A percentile compares a stretch with the other conserved stretches of the same genome.
Conservation (phyloP, 2,888 invertebrate species). For the Piscicola geometra region DNA sequence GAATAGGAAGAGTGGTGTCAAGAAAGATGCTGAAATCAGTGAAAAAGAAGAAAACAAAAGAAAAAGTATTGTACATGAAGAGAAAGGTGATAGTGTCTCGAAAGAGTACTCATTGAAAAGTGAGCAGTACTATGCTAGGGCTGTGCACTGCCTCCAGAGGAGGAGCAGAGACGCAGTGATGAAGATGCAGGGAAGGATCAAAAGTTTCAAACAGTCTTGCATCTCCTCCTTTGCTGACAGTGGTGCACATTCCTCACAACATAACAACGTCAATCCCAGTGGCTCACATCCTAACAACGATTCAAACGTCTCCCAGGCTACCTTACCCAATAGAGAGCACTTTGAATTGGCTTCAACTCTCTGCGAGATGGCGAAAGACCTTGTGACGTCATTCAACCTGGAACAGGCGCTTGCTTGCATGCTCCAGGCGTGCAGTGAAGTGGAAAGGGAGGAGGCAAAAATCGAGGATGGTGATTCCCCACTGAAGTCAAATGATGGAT, state of each 20-base stretch:
- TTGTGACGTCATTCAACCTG: conserved; percentile 15
- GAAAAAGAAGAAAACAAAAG: background rate
- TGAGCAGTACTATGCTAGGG: background rate
- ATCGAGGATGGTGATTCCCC: background rate
- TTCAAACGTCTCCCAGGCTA: background rate
- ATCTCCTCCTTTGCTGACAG: no score
- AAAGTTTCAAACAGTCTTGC: background rate
- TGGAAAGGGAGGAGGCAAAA: conserved; percentile 15
- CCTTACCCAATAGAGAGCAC: background rate
- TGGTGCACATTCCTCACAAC: no score
- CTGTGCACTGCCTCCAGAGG: background rate
- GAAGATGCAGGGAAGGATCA: background rate
- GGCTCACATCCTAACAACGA: no score
- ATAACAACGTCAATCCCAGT: no score
- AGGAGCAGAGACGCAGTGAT: background rate
- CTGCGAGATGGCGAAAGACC: conserved; percentile 13
- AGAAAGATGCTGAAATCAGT: background rate
- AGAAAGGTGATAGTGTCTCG: background rate
- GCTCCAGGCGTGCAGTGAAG: conserved; percentile 2
- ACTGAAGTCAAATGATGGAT: background rate
- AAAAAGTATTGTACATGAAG: background rate
- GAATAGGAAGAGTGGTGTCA: background rate
- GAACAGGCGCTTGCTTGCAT: conserved; percentile 26
- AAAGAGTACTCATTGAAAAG: conserved; percentile 9
- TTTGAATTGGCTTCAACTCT: background rate